Conservation (phyloP, 2,888 invertebrate genomes). For the Phalera bucephala region DNA sequence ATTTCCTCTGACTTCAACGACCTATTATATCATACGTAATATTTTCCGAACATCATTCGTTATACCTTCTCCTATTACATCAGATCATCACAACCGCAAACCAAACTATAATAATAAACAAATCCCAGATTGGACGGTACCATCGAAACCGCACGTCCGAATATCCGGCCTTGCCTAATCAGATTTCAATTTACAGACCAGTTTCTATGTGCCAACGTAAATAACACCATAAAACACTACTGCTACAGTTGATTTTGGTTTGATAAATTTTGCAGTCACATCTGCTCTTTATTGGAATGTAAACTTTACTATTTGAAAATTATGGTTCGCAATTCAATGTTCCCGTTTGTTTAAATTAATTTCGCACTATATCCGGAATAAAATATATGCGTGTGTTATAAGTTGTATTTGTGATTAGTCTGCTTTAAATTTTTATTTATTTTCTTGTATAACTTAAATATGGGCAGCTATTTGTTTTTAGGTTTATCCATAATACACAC, state of each 20-base stretch:
- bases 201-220: constrained; percentile 4
- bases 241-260: background rate
- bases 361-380: background rate
- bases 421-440: too few relatives aligned
- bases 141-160: constrained; percentile 30
- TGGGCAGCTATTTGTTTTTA: too few relatives aligned
- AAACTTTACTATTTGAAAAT: background rate
- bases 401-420: too few relatives aligned
- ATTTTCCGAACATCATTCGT: too few relatives aligned
- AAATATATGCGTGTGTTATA: too few relatives aligned
- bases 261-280: too few relatives aligned
- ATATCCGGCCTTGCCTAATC: constrained; percentile 34
- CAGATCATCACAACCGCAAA: constrained; percentile 18
- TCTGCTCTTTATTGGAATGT: background rate
- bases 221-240: background rate
- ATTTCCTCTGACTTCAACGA: too few relatives aligned
- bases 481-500: too few relatives aligned
- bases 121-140: constrained; percentile 30
- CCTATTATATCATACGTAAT: too few relatives aligned
- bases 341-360: background rate
- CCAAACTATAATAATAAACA: constrained; percentile 29
- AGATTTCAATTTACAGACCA: constrained; percentile 30
- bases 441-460: too few relatives aligned
- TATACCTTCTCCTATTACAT: too few relatives aligned
- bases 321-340: background rate